Evolutionary conservation across 2,888 invertebrate genomes (phyloP), one percentile per base, ranked within the genome.

Genomic region (Ypsolopha scabrella): DNA sequence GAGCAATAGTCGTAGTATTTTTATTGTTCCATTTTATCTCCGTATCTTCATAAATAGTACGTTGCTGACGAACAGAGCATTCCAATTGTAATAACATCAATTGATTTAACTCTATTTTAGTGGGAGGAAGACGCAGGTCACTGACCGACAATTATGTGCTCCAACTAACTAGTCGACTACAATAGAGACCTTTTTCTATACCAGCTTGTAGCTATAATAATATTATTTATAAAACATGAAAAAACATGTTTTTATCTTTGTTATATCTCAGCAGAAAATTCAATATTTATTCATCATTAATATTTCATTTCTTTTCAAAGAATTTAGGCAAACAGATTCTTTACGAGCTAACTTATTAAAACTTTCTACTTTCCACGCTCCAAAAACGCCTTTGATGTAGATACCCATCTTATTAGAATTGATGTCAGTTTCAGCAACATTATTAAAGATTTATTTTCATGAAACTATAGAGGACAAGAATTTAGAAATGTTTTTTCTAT

Each of bases 291-390:
- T 13, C 14, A 33, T 48, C 14, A 33, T 46, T 46, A 46, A 46
- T 46, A 33, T 46, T 46, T 33, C 33, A 46, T 14, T 11, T 36
- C 38, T 48, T 38, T 11, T 36, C 48, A 55, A 55, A 58, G 57
- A 62, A 62, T 58, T 67, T 64, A 63, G 60, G 61, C 67, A 69
- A 69, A 67, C 64, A 67, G 63, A 67, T 73, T 71, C 70, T 72
- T 75, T 78, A 69, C 69, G 67, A 72, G 41, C 39, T 38, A 41
- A 80, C 79, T 80, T 83, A 76, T 70, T 65, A 65, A 71, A 76
- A 83, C 85, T 85, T 83, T 85, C 85, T 83, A 83, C 83, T 82
- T 82, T 83, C 82, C 83, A 81, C 80, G 83, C 83, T 85, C 85
- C 80, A 82, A 83, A 85, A 82, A 81, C 79, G 75, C 76, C 80